Percentiles rank a stretch among this genome's conserved stretches.
Evolutionary conservation across 2,113 vertebrate genomes (phyloP).

Genomic region (Monarcha castaneiventris): DNA sequence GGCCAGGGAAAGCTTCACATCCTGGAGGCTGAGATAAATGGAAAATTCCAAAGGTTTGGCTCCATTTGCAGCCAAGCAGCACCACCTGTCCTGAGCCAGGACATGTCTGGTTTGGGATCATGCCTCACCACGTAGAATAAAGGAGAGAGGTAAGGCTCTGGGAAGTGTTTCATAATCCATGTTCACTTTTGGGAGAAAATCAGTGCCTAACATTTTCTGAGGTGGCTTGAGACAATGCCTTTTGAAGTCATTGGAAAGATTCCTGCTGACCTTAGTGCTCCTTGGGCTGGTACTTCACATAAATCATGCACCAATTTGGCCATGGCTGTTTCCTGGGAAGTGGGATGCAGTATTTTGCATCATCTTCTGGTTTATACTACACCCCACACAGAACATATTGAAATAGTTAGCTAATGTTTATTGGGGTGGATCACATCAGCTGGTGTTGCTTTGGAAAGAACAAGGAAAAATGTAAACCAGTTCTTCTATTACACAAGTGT

Average conservation of each 20-base stretch:
- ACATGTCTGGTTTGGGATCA: neutral
- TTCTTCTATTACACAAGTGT: neutral
- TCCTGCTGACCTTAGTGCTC: neutral
- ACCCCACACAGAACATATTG: neutral
- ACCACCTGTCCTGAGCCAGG: neutral
- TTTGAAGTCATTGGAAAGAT: neutral
- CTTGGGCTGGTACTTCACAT: neutral
- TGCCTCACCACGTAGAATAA: neutral
- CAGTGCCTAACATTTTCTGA: neutral
- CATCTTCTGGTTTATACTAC: neutral
- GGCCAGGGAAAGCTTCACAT: neutral
- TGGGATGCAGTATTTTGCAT: neutral
- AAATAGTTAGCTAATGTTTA: conserved; percentile 27
- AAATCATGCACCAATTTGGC: neutral
- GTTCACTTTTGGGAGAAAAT: neutral
- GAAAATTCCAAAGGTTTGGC: neutral
- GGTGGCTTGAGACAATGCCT: neutral
- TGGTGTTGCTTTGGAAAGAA: neutral
- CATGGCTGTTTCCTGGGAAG: neutral
- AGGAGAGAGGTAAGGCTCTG: neutral
- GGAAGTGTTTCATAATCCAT: neutral
- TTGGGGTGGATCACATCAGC: neutral
- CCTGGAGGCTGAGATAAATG: neutral
- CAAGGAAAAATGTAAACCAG: neutral
- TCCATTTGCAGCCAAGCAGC: neutral